A percentile compares a stretch with the other conserved stretches of the same genome.
phyloP scores from a whole-genome alignment of 2,888 invertebrate species.

The Tachina grossa region DNA sequence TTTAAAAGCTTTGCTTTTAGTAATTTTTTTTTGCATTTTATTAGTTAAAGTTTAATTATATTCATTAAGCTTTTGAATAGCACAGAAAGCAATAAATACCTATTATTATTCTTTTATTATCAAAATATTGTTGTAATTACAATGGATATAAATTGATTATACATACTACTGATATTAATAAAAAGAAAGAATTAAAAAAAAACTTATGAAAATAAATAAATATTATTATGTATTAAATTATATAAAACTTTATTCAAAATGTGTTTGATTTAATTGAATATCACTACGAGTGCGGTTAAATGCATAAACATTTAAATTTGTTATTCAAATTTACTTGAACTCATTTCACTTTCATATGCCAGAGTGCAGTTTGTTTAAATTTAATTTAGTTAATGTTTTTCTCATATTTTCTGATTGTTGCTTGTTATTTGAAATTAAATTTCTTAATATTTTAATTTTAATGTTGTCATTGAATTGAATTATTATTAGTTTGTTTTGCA shows the following conservation, averaged over 20 bases:
- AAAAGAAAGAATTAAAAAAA: neutral
- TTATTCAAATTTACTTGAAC: neutral
- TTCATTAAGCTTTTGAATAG: constrained; percentile 20
- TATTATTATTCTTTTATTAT: constrained; percentile 28
- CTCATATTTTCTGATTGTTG: too few relatives aligned
- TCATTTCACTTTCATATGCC: too few relatives aligned
- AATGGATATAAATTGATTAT: constrained; percentile 39
- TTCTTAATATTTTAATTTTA: too few relatives aligned
- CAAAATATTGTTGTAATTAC: constrained; percentile 54
- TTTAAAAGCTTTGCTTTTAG: constrained; percentile 14
- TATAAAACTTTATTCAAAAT: constrained; percentile 38
- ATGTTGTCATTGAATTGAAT: too few relatives aligned
- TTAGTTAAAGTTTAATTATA: neutral
- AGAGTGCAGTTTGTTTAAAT: too few relatives aligned
- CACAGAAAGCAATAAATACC: constrained; percentile 56
- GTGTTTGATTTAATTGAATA: neutral
- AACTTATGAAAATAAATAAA: constrained; percentile 36
- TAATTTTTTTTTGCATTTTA: constrained; percentile 12
- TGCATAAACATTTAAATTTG: neutral
- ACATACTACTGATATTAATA: constrained; percentile 26
- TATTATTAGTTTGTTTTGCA: too few relatives aligned
- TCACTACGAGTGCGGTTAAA: neutral
- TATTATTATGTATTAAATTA: constrained; percentile 36
- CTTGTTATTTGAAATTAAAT: too few relatives aligned
- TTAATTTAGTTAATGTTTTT: too few relatives aligned